These are phyloP conservation scores for Heliconius himera DNA, from an alignment of 1,140 invertebrate species.

Conservation along the genomic window DNA sequence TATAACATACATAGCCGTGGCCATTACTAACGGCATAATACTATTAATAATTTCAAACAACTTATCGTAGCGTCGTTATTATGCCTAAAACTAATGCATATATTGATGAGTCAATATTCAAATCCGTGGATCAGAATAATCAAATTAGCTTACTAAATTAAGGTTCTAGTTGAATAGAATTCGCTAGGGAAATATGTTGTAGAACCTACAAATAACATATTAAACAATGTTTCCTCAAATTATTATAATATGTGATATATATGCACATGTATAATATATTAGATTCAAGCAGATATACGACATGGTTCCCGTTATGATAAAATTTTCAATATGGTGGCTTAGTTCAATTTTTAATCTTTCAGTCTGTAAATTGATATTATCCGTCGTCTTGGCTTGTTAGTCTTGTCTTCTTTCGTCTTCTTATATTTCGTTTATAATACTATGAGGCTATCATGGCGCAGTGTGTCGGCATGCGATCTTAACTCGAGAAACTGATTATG, in stretches of 20 bases:
- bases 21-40: too few species aligned
- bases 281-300: not conserved
- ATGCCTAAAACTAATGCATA: not conserved
- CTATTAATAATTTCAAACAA: not conserved
- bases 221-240: not conserved
- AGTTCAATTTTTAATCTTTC: not conserved
- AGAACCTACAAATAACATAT: not conserved
- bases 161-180: not conserved
- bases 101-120: not conserved
- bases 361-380: not conserved
- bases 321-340: not conserved
- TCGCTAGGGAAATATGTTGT: not conserved
- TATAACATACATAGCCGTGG: too few species aligned
- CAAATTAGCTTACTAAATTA: not conserved
- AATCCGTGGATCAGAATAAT: not conserved
- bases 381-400: too few species aligned
- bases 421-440: too few species aligned
- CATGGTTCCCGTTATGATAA: not conserved
- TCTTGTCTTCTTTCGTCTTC: too few species aligned
- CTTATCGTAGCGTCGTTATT: not conserved
- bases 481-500: too few species aligned
- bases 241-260: slow-evolving; percentile 1
- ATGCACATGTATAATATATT: slow-evolving; percentile 13
- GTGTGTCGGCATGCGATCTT: too few species aligned
- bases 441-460: too few species aligned